Base-by-base conservation (phyloP, 2,113 vertebrate genomes). In the Psephotus haematonotus region DNA sequence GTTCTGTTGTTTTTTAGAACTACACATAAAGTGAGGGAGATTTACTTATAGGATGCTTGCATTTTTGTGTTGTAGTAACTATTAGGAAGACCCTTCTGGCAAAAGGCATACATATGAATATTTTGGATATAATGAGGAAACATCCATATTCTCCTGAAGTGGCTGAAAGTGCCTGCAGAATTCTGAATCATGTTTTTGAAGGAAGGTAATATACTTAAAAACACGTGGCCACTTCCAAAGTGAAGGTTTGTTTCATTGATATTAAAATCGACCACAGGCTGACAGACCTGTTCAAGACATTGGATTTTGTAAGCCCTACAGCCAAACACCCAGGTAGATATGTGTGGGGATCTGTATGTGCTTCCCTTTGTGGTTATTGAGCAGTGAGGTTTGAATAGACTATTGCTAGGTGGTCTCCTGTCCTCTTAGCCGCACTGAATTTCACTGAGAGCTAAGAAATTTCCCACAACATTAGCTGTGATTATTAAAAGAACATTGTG, bases 91-190 rank as follows among this genome's bases (percentile, higher is more conserved):
- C 97, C 83, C 98, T 99, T 87, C 85, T 99, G 96, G 98, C 98
- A 47, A 98, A 99, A 84, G 99, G 99, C 80, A 98, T 99, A 88
- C 99, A 99, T 60, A 98, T 99, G 78, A 99, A 99, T 92, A 94
- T 99, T 64, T 91, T 99, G 93, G 98, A 99, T 49, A 98, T 99
- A 97, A 99, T 99, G 99, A 99, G 98, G 98, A 99, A 95, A 90
- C 98, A 99, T 47, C 57, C 91, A 4, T 27, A 94, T 55, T 99
- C 97, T 20, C 97, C 97, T 10, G 98, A 99, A 83, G 98, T 99
- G 57, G 98, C 98, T 92, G 97, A 99, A 97, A 98, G 98, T 70
- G 98, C 98, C 90, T 99, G 99, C 92, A 98, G 96, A 86, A 97
- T 99, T 91, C 97, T 99, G 68, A 98, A 97, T 88, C 98, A 97